These are phyloP conservation scores for Solenodon paradoxus DNA, from an alignment of 2,113 vertebrate species.

Conservation along the genomic window DNA sequence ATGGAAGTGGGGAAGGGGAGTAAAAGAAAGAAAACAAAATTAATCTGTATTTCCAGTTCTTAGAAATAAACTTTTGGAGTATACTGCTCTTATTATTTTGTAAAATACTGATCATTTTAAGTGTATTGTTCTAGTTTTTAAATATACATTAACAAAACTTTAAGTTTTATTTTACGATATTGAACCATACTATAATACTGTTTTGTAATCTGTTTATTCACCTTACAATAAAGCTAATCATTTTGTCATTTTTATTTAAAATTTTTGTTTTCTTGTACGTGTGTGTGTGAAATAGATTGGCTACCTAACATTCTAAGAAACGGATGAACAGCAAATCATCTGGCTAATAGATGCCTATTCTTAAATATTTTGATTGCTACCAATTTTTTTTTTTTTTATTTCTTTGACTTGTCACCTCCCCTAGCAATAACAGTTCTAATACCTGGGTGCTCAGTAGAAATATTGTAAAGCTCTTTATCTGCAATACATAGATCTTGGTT, in stretches of 20 bases:
- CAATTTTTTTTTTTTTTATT: neutral
- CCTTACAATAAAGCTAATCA: neutral
- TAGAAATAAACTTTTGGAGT: neutral
- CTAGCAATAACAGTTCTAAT: neutral
- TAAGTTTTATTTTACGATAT: constrained; percentile 4
- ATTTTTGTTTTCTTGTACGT: neutral
- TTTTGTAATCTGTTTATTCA: neutral
- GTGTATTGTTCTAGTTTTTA: neutral
- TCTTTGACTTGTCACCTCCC: neutral
- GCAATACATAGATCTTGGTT: too few relatives aligned
- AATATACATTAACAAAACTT: neutral
- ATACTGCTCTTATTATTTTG: neutral
- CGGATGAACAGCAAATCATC: neutral
- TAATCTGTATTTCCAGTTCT: neutral
- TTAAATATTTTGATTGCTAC: neutral
- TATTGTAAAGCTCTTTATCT: neutral
- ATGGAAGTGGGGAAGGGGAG: neutral
- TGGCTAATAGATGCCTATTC: neutral
- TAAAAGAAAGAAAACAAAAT: neutral
- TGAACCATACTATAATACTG: neutral
- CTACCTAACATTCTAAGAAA: neutral
- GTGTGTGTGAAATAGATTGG: neutral
- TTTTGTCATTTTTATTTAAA: neutral
- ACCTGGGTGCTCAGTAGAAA: neutral
- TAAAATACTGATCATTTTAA: neutral